These are phyloP conservation scores for Patiria miniata DNA, from an alignment of 35 echinoderm and acorn worm species.

Conservation along the genomic window DNA sequence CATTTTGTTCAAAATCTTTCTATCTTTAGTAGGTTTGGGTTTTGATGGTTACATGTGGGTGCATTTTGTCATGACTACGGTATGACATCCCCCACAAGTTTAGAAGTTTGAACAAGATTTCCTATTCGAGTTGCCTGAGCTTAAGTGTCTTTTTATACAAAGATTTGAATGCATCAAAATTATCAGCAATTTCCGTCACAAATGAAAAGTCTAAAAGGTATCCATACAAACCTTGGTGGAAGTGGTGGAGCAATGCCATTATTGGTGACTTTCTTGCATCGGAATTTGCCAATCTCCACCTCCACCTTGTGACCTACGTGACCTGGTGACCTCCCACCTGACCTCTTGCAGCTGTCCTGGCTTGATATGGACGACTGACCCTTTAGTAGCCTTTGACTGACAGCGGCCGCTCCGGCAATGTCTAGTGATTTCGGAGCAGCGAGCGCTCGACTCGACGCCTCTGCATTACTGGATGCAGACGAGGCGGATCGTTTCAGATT, in stretches of 20 bases:
- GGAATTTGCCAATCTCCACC: constrained; percentile 90
- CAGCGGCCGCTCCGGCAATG: constrained; percentile 29
- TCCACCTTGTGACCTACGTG: constrained; percentile 92
- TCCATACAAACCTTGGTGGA: constrained; percentile 77
- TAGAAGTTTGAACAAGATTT: too few species aligned
- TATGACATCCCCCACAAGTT: too few species aligned
- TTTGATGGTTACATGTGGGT: too few species aligned
- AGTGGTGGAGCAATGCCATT: constrained; percentile 67
- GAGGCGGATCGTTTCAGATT: constrained; percentile 3
- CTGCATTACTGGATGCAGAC: background rate
- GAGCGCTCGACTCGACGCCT: constrained; percentile 7
- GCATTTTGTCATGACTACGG: too few species aligned
- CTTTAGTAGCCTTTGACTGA: constrained; percentile 22
- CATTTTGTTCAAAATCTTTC: too few species aligned
- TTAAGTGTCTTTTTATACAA: too few species aligned
- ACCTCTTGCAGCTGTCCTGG: constrained; percentile 19
- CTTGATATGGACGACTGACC: background rate
- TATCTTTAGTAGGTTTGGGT: too few species aligned
- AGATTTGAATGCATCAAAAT: too few species aligned
- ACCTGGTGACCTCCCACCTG: constrained; percentile 58
- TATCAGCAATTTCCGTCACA: too few species aligned
- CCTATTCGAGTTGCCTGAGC: too few species aligned
- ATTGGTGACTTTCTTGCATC: constrained; percentile 66
- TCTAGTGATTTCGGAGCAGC: constrained; percentile 13
- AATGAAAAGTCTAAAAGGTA: too few species aligned